Conservation (phyloP, 2,797 vertebrate species). For the Sciaenops ocellatus region DNA sequence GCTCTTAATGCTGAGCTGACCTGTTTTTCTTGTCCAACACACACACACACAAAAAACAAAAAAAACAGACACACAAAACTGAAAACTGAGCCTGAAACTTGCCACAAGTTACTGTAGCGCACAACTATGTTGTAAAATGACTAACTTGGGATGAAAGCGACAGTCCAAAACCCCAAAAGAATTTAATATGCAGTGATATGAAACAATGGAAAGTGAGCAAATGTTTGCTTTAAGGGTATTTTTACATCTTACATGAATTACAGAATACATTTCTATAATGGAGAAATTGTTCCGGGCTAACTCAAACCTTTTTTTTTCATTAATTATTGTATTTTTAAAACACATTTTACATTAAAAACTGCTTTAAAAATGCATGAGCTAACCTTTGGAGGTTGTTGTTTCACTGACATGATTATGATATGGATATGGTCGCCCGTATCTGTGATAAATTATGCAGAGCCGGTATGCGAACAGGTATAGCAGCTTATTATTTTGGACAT, state of each 20-base stretch:
- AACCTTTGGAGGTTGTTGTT: background rate
- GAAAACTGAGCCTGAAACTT: too few species aligned
- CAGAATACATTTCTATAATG: background rate
- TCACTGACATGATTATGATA: background rate
- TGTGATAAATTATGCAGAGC: background rate
- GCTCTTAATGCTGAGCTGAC: too few species aligned
- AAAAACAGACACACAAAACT: too few species aligned
- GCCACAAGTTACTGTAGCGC: background rate
- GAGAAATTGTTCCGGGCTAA: background rate
- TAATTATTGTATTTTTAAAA: background rate
- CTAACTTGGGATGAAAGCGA: background rate
- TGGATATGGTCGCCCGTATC: background rate
- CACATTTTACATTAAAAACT: background rate
- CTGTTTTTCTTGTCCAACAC: too few species aligned
- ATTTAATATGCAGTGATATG: background rate
- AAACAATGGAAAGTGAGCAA: background rate
- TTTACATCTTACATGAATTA: background rate
- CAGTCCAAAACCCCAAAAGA: background rate
- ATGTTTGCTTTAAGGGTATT: background rate
- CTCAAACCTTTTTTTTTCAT: background rate
- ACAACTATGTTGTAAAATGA: background rate
- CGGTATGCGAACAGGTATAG: background rate
- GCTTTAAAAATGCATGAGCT: background rate
- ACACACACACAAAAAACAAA: too few species aligned
- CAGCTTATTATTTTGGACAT: constrained; percentile 15